These are phyloP conservation scores for Mesaphorura yosii DNA, from an alignment of 1,140 invertebrate genomes.

Conservation along the genomic window DNA sequence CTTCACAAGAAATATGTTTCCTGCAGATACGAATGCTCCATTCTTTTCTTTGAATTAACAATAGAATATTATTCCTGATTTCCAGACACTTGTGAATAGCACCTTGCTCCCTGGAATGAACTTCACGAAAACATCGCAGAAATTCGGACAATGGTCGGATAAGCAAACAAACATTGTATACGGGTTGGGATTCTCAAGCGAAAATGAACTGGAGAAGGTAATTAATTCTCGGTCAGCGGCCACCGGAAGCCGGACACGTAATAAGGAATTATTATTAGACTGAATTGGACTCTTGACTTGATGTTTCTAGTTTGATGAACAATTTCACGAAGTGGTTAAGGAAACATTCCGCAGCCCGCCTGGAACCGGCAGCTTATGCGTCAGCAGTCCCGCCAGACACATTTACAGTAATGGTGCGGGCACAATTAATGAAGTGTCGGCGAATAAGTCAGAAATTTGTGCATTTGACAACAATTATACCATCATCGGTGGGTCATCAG, in stretches of 20 bases:
- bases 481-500: no score
- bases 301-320: constrained; percentile 77
- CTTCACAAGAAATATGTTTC: no score
- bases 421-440: no score
- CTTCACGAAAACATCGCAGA: constrained; percentile 97
- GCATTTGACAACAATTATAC: no score
- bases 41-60: background rate
- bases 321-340: constrained; percentile 96
- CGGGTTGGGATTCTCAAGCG: constrained; percentile 90
- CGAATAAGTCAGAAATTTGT: no score
- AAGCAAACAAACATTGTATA: constrained; percentile 93
- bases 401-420: no score
- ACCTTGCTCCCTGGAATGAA: constrained; percentile 96
- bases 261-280: background rate
- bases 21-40: background rate
- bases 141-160: constrained; percentile 98
- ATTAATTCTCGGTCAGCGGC: no score
- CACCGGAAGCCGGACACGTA: no score
- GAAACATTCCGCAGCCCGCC: no score
- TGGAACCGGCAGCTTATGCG: no score
- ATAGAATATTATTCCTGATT: constrained; percentile 23
- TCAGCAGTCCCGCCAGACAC: no score
- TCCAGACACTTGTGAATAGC: constrained; percentile 90
- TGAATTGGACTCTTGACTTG: constrained; percentile 22
- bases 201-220: constrained; percentile 84